A percentile compares a stretch with the other conserved stretches of the same genome.
Evolutionary conservation across 2,888 invertebrate genomes (phyloP).

Genomic region (Calameuta idolon): DNA sequence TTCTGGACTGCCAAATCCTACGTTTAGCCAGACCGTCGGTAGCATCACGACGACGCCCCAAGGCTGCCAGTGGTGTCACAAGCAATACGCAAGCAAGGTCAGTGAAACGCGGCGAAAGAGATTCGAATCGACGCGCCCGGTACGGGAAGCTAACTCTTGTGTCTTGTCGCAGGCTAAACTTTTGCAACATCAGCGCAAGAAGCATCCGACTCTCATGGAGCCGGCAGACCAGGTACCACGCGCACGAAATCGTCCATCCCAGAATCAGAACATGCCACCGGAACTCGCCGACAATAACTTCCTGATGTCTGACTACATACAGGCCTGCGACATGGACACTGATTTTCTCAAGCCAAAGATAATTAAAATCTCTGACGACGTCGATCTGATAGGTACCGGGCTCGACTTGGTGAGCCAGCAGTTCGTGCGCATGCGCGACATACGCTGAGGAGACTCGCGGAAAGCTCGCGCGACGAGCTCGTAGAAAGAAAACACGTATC

Average conservation of each 20-base stretch:
- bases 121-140: neutral
- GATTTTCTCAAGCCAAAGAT: constrained; percentile 55
- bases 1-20: constrained; percentile 71
- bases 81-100: constrained; percentile 86
- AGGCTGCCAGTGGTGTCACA: constrained; percentile 84
- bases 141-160: neutral
- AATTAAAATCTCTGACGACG: constrained; percentile 50
- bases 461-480: constrained; percentile 34
- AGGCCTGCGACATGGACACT: constrained; percentile 41
- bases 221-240: constrained; percentile 63
- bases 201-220: constrained; percentile 70
- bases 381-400: constrained; percentile 48
- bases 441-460: constrained; percentile 54
- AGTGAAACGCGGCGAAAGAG: constrained; percentile 53
- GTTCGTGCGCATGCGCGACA: constrained; percentile 61
- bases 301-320: constrained; percentile 50
- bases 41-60: constrained; percentile 79
- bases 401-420: constrained; percentile 54
- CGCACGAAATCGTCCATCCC: constrained; percentile 57
- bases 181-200: constrained; percentile 76
- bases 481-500: constrained; percentile 45
- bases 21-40: constrained; percentile 79
- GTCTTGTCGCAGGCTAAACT: constrained; percentile 70
- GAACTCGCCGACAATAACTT: constrained; percentile 48
- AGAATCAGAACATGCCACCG: constrained; percentile 56